phyloP scores from a whole-genome alignment of 2,888 invertebrate genomes.

The Choristoneura rosaceana region DNA sequence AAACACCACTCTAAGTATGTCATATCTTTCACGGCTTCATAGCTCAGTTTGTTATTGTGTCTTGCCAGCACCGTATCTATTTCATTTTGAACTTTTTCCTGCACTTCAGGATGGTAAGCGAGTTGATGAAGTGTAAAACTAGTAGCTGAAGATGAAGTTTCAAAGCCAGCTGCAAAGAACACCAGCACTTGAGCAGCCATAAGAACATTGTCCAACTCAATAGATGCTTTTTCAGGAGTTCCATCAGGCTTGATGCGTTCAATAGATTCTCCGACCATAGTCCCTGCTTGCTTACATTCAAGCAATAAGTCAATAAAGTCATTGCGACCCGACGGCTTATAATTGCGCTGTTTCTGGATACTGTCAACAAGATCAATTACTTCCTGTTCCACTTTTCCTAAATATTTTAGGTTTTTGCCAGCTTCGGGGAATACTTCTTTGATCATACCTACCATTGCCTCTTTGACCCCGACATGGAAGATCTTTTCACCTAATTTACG shows the following conservation, averaged over 20 bases:
- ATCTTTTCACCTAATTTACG: conserved; percentile 63
- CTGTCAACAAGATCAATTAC: conserved; percentile 57
- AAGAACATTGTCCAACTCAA: conserved; percentile 37
- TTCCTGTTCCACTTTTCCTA: conserved; percentile 56
- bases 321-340: conserved; percentile 60
- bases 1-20: conserved; percentile 29
- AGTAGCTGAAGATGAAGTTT: conserved; percentile 68
- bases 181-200: conserved; percentile 41
- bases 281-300: conserved; percentile 60
- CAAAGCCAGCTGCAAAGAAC: conserved; percentile 51
- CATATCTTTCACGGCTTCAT: conserved; percentile 38
- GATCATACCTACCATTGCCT: conserved; percentile 51
- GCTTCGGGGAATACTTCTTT: conserved; percentile 61
- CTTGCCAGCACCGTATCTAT: conserved; percentile 9
- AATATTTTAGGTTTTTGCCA: conserved; percentile 54
- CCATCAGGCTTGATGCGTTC: conserved; percentile 59
- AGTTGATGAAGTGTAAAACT: conserved; percentile 67
- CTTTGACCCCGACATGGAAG: conserved; percentile 50
- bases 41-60: conserved; percentile 30
- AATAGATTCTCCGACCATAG: conserved; percentile 60
- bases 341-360: conserved; percentile 61
- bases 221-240: conserved; percentile 35
- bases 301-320: conserved; percentile 67
- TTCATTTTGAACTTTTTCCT: conserved; percentile 57
- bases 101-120: conserved; percentile 61